Base-by-base conservation (phyloP, 2,113 vertebrate genomes). In the Odobenus rosmarus region DNA sequence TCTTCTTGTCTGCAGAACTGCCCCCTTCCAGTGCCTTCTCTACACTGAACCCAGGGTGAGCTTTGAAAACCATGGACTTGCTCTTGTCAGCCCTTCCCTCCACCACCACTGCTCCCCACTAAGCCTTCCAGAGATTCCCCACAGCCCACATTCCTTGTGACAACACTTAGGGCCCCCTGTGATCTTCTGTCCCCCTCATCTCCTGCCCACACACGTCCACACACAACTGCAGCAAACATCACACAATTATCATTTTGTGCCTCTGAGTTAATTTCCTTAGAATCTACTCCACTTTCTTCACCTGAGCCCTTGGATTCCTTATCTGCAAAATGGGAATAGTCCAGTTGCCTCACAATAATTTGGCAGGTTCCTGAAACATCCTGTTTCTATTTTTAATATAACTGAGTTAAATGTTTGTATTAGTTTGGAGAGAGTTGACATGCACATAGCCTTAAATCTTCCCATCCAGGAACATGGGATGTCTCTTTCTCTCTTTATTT, bases 111-210 rank as follows among this genome's bases (percentile, higher is more conserved):
- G 46, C 49, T 67, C n/a, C 26, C 14, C 1, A 0, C 26, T 4
- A 36, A 67, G 33, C 64, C 64, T 89, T 36, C 31, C 72, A 2
- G 93, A 84, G 61, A 28, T 19, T 42, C 28, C 51, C 16, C 14
- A 0, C 4, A 28, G 76, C 76, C 11, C 92, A 49, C 0, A 24
- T 57, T n/a, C 62, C 74, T 15, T 5, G 14, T 33, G 80, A 62
- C 31, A 24, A 4, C 11, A 3, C 51, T 21, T 4, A 4, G 59
- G 62, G 19, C 31, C n/a, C 23, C n/a, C 8, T 7, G 5, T 0
- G 11, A 14, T 7, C 74, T 5, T 4, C 15, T 61, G 1, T 28
- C 39, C 23, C 51, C 8, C 49, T 24, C 39, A 1, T 21, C 49
- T 67, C 21, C 26, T 15, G 11, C 55, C n/a, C 23, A 2, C 10